Percentiles rank a stretch among this genome's conserved stretches.
Conservation (phyloP, 2,113 vertebrate genomes). For the Xiphophorus couchianus region DNA sequence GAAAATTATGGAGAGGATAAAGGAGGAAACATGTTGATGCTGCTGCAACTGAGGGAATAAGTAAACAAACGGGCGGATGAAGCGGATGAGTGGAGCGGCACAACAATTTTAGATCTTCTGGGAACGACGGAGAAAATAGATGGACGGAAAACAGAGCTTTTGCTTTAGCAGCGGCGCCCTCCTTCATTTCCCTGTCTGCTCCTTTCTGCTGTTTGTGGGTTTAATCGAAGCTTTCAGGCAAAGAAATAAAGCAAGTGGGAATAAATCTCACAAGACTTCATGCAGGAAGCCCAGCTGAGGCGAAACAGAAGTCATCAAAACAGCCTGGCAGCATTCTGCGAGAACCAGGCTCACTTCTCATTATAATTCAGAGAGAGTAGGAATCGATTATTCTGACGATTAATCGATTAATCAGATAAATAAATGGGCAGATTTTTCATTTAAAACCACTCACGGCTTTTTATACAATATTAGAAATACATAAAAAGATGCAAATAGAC, state of each 20-base stretch:
- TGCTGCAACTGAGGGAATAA: slow-evolving; percentile 55
- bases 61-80: slow-evolving; percentile 70
- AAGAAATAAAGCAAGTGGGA: slow-evolving; percentile 52
- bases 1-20: slow-evolving; percentile 40
- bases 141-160: slow-evolving; percentile 36
- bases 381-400: too few species aligned
- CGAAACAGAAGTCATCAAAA: slow-evolving; percentile 49
- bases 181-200: slow-evolving; percentile 27
- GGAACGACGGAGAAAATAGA: slow-evolving; percentile 46
- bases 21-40: slow-evolving; percentile 41
- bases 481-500: too few species aligned
- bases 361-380: background rate
- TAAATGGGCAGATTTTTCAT: too few species aligned
- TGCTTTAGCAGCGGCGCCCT: slow-evolving; percentile 5
- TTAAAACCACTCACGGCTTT: too few species aligned
- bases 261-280: slow-evolving; percentile 43
- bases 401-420: too few species aligned
- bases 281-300: slow-evolving; percentile 1
- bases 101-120: slow-evolving; percentile 41
- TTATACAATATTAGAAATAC: too few species aligned
- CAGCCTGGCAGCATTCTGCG: background rate
- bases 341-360: slow-evolving; percentile 5
- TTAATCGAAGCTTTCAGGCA: slow-evolving; percentile 62
- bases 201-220: slow-evolving; percentile 34
- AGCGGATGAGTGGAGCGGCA: slow-evolving; percentile 59